phyloP scores from a whole-genome alignment of 2,113 vertebrate species.

The Etheostoma cragini region DNA sequence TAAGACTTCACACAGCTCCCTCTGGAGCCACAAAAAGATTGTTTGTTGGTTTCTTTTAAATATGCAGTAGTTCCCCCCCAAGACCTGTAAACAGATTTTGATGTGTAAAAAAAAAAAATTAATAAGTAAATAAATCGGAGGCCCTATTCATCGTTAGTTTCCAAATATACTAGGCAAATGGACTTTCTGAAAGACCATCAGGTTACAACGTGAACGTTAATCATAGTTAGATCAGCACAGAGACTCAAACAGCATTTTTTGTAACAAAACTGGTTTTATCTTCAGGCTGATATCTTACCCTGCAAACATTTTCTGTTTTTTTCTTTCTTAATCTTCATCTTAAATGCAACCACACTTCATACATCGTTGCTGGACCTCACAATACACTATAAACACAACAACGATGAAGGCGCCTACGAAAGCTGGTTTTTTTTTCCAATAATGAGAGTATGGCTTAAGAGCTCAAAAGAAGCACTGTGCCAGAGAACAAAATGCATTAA shows the following conservation, averaged over 20 bases:
- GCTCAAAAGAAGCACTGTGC: background rate
- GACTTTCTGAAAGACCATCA: background rate
- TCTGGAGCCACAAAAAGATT: too few relatives aligned
- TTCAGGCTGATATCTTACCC: background rate
- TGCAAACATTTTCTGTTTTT: background rate
- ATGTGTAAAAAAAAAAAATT: too few relatives aligned
- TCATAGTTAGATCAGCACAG: background rate
- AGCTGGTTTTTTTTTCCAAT: background rate
- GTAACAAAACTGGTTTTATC: background rate
- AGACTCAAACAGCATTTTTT: background rate
- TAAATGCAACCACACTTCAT: background rate
- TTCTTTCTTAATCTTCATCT: background rate
- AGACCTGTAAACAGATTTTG: too few relatives aligned
- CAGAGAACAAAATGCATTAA: background rate
- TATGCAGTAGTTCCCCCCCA: background rate
- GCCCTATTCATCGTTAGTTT: background rate
- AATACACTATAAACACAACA: background rate
- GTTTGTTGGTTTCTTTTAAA: background rate
- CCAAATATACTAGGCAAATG: background rate
- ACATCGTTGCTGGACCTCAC: background rate
- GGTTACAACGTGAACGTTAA: background rate
- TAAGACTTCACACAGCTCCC: background rate
- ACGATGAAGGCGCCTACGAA: background rate
- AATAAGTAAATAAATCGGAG: too few relatives aligned
- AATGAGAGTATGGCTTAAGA: background rate